A percentile compares a stretch with the other conserved stretches of the same genome.
Evolutionary conservation across 2,113 vertebrate species (phyloP).

Genomic region (Taurulus bubalis): DNA sequence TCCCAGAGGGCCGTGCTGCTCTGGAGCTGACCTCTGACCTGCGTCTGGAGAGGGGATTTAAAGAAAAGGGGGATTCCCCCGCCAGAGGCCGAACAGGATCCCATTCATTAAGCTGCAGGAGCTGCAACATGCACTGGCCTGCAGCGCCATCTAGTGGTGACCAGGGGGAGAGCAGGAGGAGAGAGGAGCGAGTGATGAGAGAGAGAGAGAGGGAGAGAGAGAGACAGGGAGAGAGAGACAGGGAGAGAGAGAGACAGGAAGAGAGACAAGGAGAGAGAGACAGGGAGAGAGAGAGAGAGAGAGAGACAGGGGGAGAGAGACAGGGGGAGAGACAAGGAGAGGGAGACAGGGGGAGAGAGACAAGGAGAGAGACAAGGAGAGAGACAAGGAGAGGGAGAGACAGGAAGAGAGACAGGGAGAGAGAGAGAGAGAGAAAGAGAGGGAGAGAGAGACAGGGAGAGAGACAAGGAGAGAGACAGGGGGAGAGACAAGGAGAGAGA

Average conservation of each 20-base stretch:
- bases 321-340: too few relatives aligned
- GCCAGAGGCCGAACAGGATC: constrained; percentile 12
- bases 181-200: not conserved
- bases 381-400: too few relatives aligned
- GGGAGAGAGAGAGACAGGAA: not conserved
- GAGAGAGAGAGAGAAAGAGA: not conserved
- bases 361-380: not conserved
- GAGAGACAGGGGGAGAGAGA: too few relatives aligned
- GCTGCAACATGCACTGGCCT: constrained; percentile 10
- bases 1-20: not conserved
- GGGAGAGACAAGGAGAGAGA: too few relatives aligned
- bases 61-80: constrained; percentile 31
- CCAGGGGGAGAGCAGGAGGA: not conserved
- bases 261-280: not conserved
- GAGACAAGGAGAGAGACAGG: too few relatives aligned
- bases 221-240: not conserved
- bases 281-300: too few relatives aligned
- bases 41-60: not conserved
- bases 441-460: not conserved
- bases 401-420: too few relatives aligned
- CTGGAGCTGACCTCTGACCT: constrained; percentile 44
- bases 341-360: too few relatives aligned
- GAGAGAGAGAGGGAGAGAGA: too few relatives aligned
- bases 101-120: constrained; percentile 31
- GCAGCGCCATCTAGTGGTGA: constrained; percentile 64